Conservation (phyloP, 2,797 vertebrate genomes). For the Peromyscus melanophrys region DNA sequence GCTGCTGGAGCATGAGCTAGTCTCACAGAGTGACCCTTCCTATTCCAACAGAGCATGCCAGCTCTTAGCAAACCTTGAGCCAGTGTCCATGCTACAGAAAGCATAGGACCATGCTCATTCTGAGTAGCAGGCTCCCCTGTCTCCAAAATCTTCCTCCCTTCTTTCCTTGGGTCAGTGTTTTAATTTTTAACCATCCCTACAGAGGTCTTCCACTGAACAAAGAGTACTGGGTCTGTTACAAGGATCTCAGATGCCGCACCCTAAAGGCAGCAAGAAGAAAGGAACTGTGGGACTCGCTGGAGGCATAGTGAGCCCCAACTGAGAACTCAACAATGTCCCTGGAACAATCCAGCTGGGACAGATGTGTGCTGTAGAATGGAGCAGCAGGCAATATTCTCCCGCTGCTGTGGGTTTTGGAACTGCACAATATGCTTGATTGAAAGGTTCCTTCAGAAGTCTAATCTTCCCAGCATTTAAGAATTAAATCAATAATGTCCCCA, state of each 20-base stretch:
- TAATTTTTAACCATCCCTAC: background rate
- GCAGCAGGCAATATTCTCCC: background rate
- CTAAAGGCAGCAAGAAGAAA: background rate
- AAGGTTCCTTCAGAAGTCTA: conserved; percentile 67
- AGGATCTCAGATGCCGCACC: background rate
- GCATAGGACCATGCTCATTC: background rate
- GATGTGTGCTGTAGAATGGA: background rate
- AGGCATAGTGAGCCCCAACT: background rate
- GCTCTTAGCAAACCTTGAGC: background rate
- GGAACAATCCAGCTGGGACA: background rate
- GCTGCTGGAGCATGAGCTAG: background rate
- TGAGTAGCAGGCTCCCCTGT: background rate
- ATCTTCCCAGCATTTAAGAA: conserved; percentile 80
- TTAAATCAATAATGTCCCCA: conserved; percentile 78
- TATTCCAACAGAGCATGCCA: background rate
- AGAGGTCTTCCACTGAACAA: background rate
- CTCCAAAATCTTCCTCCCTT: background rate
- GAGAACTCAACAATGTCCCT: background rate
- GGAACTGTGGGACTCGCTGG: accelerated
- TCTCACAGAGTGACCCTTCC: background rate
- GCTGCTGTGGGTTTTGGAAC: conserved; percentile 63
- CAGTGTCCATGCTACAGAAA: background rate
- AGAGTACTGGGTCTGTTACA: background rate
- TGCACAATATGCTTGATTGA: conserved; percentile 76
- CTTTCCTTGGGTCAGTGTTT: background rate